Base-by-base conservation (phyloP, 2,888 invertebrate species). In the Ptychoptera albimana region DNA sequence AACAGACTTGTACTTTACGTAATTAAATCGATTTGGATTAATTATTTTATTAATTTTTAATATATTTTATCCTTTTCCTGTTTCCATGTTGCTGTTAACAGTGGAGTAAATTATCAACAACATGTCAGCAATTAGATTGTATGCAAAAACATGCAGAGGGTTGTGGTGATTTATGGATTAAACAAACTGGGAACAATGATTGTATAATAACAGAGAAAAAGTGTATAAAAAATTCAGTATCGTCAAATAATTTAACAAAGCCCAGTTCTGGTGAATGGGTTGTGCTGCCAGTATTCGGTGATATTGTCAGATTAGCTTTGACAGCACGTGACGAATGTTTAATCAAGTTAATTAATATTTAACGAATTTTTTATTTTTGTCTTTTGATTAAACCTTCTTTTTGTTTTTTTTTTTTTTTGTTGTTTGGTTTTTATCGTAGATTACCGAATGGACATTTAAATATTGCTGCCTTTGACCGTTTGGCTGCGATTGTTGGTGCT, bases 361-460 rank as follows among this genome's bases (percentile, higher is more conserved):
- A 14, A 29, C 4, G 23, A 4, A 16, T 36, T 6, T 30, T 30
- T 30, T 30, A 8, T 30, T 30, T 9, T 30, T 30, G 30, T 30
- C 9, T 6, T 30, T 30, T 6, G 6, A 8, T 6, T 30, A 8
- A 8, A 6, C 30, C 30, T 30, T 30, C 30, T 30, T 30, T 30
- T 30, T 32, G 9, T 32, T 11, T 32, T 32, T 32, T 32, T 32
- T 32, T n/a, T 7, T n/a, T 32, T 7, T 9, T 2, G 10, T 23
- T 8, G 16, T 39, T 39, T 39, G 10, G 16, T 23, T 8, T 23
- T 39, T 39, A 54, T 67, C 67, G 36, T 64, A 82, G 82, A 57
- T 70, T 85, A 53, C 79, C 82, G 48, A 84, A 84, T 66, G 86
- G 85, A 46, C 83, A 85, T 67, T 79, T 88, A 57, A 86, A 87